A percentile compares a stretch with the other conserved stretches of the same genome.
Conservation (phyloP, 92 coral and sea anemone genomes). For the Epizoanthus fatuus region DNA sequence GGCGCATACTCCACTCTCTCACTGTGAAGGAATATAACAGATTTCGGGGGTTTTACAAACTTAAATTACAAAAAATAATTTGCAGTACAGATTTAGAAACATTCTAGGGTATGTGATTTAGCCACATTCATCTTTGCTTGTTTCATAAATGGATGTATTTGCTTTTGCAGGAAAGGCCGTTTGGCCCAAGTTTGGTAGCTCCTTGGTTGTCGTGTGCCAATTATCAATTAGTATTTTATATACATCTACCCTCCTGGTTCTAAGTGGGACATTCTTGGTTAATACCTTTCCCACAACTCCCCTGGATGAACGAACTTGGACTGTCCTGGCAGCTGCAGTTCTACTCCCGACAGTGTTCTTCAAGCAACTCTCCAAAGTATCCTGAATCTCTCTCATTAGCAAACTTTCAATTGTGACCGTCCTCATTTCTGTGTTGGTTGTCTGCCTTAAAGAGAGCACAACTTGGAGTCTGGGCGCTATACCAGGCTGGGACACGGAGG, state of each 20-base stretch:
- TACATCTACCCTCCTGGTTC: neutral
- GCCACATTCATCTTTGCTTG: too few species aligned
- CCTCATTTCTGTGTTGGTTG: neutral
- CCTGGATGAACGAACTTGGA: neutral
- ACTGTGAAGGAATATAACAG: too few species aligned
- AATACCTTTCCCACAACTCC: neutral
- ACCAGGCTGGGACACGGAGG: neutral
- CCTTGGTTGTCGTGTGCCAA: too few species aligned
- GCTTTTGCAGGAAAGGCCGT: too few species aligned
- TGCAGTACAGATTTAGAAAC: too few species aligned
- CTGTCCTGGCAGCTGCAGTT: neutral
- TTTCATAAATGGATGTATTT: too few species aligned
- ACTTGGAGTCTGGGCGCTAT: neutral
- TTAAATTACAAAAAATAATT: too few species aligned
- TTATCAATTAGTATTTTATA: neutral
- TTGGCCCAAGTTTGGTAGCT: too few species aligned
- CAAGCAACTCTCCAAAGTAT: neutral
- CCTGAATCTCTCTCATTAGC: neutral
- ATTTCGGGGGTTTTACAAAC: too few species aligned
- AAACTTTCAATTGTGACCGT: neutral
- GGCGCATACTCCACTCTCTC: too few species aligned
- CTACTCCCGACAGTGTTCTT: neutral
- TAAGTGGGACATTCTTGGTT: neutral
- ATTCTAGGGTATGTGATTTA: too few species aligned
- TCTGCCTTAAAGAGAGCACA: neutral